Base-by-base conservation (phyloP, 2,888 invertebrate species). In the Sialis lutaria region DNA sequence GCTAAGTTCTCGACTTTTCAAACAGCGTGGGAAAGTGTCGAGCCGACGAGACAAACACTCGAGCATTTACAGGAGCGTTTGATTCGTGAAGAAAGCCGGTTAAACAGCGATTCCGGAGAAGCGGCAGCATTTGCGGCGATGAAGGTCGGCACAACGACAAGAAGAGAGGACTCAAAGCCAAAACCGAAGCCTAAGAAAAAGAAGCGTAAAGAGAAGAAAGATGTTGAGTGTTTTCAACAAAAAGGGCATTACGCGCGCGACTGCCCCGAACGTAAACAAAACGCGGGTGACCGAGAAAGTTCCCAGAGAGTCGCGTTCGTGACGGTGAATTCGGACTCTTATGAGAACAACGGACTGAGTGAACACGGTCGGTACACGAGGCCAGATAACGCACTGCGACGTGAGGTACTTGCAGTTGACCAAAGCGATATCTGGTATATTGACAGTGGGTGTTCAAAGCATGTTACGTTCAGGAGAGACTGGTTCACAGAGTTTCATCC, bases 11-110 rank as follows among this genome's bases (percentile, higher is more conserved):
- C 33, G 9, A 47, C 52, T 8, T 49, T 51, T 9, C 47, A 40
- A 30, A 51, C 50, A 6, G 50, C 46, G 10, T 52, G 52, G 51
- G 50, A 50, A 41, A 51, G 13, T 31, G 39, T 50, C 33, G 22
- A 9, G 10, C 22, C 12, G 7, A 30, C 34, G 1, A 33, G 4
- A 8, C 51, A 51, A 32, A 51, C 49, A 5, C 10, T 51, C 30
- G 50, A 47, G 4, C 48, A 50, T 34, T 9, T 34, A 6, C 9
- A 34, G 34, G 34, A 34, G 9, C 6, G 34, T 6, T 34, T 34
- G 34, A 34, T 34, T 34, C 34, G 9, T 9, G 34, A 34, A 34
- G 34, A 34, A 34, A 9, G 7, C 9, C 34, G 34, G 9, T 9
- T 34, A 34, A 34, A 6, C 34, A 9, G 7, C 7, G 9, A 34